phyloP scores from a whole-genome alignment of 2,113 vertebrate genomes.

The Cheirogaleus medius region DNA sequence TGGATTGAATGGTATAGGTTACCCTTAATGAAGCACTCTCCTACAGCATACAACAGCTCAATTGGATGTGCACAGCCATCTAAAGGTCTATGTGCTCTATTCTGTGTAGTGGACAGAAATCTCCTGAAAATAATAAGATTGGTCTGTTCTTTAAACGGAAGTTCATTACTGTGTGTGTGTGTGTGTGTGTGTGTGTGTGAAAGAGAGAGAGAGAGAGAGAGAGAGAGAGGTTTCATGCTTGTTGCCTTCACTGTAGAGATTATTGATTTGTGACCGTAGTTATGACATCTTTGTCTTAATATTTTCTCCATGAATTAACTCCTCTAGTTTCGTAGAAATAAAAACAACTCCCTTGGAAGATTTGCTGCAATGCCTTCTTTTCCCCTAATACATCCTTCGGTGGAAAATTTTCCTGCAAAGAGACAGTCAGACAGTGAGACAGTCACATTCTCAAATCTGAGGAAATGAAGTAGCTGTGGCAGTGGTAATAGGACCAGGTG shows the following conservation, averaged over 20 bases:
- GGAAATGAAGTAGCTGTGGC: not conserved
- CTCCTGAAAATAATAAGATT: not conserved
- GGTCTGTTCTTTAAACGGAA: not conserved
- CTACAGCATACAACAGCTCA: accelerated
- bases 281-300: conserved; percentile 18
- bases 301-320: not conserved
- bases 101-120: not conserved
- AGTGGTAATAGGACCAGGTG: not conserved
- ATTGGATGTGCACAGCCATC: too few species aligned
- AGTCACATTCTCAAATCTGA: not conserved
- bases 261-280: not conserved
- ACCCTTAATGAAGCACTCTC: not conserved
- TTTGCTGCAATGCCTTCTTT: not conserved
- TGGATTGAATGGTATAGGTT: not conserved
- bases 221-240: not conserved
- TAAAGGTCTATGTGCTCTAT: not conserved
- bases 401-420: not conserved
- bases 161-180: not conserved
- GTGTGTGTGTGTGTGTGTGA: not conserved
- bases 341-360: not conserved
- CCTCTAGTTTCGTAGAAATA: conserved; percentile 8
- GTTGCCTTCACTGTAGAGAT: not conserved
- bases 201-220: not conserved
- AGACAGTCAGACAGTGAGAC: not conserved
- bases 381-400: not conserved